phyloP scores from a whole-genome alignment of 2,888 invertebrate genomes.

The Coelopa pilipes region DNA sequence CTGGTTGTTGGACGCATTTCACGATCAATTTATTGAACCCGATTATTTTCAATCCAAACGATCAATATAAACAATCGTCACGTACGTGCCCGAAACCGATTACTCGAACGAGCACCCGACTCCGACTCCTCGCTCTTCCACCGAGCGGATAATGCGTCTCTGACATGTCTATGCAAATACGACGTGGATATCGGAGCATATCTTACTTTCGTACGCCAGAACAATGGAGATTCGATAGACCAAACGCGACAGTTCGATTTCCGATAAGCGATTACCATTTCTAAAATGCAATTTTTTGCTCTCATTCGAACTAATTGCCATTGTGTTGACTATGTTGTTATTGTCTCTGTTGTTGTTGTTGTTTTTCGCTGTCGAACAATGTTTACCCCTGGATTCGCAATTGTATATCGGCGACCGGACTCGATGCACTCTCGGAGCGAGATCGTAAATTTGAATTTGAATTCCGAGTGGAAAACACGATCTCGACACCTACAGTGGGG shows the following conservation, averaged over 20 bases:
- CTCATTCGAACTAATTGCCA: too few species aligned
- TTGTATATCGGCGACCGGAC: not conserved
- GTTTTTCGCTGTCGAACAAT: not conserved
- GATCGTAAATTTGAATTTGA: conserved; percentile 11
- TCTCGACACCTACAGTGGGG: conserved; percentile 22
- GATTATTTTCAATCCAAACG: too few species aligned
- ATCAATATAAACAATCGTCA: too few species aligned
- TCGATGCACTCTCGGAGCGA: conserved; percentile 4
- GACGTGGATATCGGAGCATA: too few species aligned
- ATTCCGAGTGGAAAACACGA: conserved; percentile 16
- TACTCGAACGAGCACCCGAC: too few species aligned
- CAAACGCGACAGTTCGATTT: not conserved
- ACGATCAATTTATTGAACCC: too few species aligned
- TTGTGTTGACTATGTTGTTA: not conserved
- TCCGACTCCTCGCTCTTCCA: too few species aligned
- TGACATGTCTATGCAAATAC: too few species aligned
- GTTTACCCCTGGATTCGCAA: conserved; percentile 10
- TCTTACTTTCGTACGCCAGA: too few species aligned
- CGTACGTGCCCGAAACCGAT: too few species aligned
- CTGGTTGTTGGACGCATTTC: too few species aligned
- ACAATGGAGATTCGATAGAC: conserved; percentile 3
- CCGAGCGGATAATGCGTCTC: too few species aligned
- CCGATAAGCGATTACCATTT: conserved; percentile 31
- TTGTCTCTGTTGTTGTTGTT: not conserved
- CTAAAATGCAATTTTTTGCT: not conserved